Percentiles rank a stretch among this genome's conserved stretches.
Conservation (phyloP, 2,888 invertebrate species). For the Pinctada fucata region DNA sequence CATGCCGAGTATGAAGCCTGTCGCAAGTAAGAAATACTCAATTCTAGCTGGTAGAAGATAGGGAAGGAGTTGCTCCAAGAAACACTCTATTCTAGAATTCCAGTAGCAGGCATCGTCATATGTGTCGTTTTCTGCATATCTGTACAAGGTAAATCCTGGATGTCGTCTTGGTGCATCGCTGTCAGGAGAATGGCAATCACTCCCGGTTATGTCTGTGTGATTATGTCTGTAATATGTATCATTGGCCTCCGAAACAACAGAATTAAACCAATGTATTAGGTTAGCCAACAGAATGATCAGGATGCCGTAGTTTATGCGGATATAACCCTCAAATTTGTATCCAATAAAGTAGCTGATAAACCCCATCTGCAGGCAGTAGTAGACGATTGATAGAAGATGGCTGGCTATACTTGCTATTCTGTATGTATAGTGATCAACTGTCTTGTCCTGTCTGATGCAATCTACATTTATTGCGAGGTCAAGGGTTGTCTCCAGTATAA, state of each 20-base stretch:
- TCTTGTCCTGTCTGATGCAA: neutral
- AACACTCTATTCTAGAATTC: neutral
- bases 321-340: conserved; percentile 14
- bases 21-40: conserved; percentile 12
- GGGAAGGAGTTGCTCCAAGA: neutral
- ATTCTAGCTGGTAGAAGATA: conserved; percentile 10
- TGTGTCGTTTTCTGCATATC: no score
- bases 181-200: neutral
- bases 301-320: conserved; percentile 16
- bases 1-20: conserved; percentile 9
- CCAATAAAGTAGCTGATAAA: conserved; percentile 18
- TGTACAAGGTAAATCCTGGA: no score
- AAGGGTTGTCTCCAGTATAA: conserved; percentile 8
- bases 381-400: conserved; percentile 9
- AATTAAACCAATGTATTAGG: conserved; percentile 7
- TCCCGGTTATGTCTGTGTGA: no score
- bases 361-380: conserved; percentile 13
- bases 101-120: conserved; percentile 1
- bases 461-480: neutral
- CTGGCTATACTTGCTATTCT: neutral
- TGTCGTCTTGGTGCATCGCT: neutral
- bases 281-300: conserved; percentile 3
- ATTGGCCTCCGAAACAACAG: neutral
- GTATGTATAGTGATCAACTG: neutral
- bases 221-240: neutral